Evolutionary conservation across 2,113 vertebrate genomes (phyloP), one percentile per base, ranked within the genome.

Genomic region (Regulus satrapa): DNA sequence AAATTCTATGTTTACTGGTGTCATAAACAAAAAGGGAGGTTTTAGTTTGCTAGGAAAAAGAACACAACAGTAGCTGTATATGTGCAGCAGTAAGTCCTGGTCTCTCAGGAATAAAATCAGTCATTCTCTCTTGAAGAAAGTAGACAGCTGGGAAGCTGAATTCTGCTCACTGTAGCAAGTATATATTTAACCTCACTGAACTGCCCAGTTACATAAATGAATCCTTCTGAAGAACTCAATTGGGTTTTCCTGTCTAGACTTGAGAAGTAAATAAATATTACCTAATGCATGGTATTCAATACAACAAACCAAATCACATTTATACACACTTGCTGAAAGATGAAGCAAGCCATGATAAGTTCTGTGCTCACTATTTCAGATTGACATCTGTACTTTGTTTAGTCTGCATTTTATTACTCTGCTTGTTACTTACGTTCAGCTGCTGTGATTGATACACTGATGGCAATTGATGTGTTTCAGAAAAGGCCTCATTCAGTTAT

Each of bases 241-340:
- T 64, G 80, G 34, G 38, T 83, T 71, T 93, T 96, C 81, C 81
- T 93, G 91, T 94, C 89, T 90, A 80, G 92, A 92, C 78, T 93
- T 85, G 54, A 92, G 67, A 85, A 76, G 89, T 79, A 89, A 95
- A 91, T 92, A 95, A 94, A 69, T 92, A 76, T 74, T 92, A 87
- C 49, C n/a, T 89, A 90, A 71, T 52, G 18, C 9, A 34, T 10
- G 4, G 59, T 36, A 85, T 67, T 62, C 17, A 58, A 26, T 85
- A 74, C 12, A 82, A 61, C 29, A 32, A 72, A 75, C 86, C 59
- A 11, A 75, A 64, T 78, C 55, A 78, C 26, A 38, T 23, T 82
- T 56, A 72, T 5, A 52, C 5, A 81, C 2, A 4, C 29, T 78
- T 45, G 40, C 26, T 82, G 41, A 34, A 82, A 84, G 36, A 68